Conservation (phyloP, 2,113 vertebrate species). For the Narcine bancroftii region DNA sequence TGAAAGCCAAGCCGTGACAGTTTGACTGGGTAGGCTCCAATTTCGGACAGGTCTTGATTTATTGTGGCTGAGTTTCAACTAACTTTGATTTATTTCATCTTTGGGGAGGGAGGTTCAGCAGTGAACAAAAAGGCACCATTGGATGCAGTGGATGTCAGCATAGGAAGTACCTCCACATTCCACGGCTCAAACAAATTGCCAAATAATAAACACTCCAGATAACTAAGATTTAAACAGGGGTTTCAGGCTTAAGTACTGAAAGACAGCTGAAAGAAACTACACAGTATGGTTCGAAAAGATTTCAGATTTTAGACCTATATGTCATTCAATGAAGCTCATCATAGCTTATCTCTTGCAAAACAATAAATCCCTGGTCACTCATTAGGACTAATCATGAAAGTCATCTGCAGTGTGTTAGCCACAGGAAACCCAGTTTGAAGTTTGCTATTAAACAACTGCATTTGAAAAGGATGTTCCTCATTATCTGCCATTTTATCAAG, state of each 20-base stretch:
- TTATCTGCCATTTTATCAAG: constrained; percentile 42
- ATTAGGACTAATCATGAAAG: constrained; percentile 60
- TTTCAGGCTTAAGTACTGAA: neutral
- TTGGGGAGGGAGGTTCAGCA: constrained; percentile 62
- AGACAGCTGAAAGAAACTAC: neutral
- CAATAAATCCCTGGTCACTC: constrained; percentile 62
- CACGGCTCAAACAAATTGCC: constrained; percentile 40
- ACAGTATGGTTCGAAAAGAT: constrained; percentile 42
- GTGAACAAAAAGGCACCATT: constrained; percentile 75
- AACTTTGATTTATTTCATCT: constrained; percentile 97
- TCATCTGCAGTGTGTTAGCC: constrained; percentile 62
- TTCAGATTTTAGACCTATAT: constrained; percentile 51
- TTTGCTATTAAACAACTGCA: constrained; percentile 42
- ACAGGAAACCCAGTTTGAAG: constrained; percentile 47
- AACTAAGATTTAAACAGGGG: constrained; percentile 40
- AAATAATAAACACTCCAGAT: constrained; percentile 53
- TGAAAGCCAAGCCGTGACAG: constrained; percentile 98
- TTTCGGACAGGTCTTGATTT: constrained; percentile 96
- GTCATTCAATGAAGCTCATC: constrained; percentile 53
- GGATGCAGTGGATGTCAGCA: constrained; percentile 55
- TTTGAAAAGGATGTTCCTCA: constrained; percentile 51
- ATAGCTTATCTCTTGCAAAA: constrained; percentile 60
- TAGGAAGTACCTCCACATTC: constrained; percentile 58
- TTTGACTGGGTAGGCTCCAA: constrained; percentile 97
- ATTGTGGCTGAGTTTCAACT: constrained; percentile 88